Conservation (phyloP, 2,888 invertebrate genomes). For the Marasmarcha lunaedactyla region DNA sequence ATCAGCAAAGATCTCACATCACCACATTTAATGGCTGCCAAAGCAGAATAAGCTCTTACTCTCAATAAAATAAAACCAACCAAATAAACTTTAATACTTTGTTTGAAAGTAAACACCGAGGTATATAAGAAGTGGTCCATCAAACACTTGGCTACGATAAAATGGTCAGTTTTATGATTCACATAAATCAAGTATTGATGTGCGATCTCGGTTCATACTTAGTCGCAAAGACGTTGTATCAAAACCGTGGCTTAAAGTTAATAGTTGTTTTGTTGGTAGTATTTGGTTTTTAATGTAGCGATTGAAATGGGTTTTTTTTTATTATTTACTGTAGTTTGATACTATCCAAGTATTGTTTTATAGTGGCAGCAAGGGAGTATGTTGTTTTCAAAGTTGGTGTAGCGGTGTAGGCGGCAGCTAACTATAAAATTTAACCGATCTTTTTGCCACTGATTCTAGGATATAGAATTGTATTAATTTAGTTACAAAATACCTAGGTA, state of each 20-base stretch:
- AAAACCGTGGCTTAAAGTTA: slow-evolving; percentile 20
- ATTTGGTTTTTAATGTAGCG: no score
- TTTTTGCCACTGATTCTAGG: no score
- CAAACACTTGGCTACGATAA: slow-evolving; percentile 37
- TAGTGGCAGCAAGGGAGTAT: no score
- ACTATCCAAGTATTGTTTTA: no score
- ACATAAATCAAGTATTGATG: slow-evolving; percentile 54
- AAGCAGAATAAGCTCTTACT: slow-evolving; percentile 5
- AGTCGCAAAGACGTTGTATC: slow-evolving; percentile 19
- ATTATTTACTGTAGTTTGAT: no score
- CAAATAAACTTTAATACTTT: slow-evolving; percentile 27
- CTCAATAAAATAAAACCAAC: slow-evolving; percentile 25
- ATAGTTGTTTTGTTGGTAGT: no score
- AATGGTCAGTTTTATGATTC: slow-evolving; percentile 50
- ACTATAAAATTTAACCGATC: no score
- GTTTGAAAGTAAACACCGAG: slow-evolving; percentile 28
- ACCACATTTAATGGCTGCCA: slow-evolving; percentile 3
- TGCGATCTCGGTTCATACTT: slow-evolving; percentile 26
- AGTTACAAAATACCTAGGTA: no score
- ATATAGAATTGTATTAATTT: no score
- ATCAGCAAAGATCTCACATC: not conserved
- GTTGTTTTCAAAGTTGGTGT: no score
- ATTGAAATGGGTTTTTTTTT: no score
- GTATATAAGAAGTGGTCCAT: slow-evolving; percentile 27
- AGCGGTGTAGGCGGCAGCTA: no score